Conservation (phyloP, 2,113 vertebrate species). For the Callithrix jacchus region DNA sequence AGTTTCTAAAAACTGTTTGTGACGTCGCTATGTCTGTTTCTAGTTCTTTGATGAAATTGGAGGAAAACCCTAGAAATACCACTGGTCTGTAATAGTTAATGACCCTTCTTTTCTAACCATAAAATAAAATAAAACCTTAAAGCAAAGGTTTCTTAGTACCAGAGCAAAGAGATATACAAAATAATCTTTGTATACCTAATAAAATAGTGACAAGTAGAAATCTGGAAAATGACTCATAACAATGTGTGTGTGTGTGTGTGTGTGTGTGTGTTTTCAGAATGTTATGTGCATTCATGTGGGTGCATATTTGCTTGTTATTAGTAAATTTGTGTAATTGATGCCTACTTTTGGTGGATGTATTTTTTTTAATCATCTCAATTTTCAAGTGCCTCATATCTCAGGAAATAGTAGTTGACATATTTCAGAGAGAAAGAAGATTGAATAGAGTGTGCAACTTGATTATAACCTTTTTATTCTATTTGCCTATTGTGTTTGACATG, state of each 20-base stretch:
- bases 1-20: not conserved
- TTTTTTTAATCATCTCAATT: not conserved
- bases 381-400: not conserved
- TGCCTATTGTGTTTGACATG: slow-evolving; percentile 1
- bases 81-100: not conserved
- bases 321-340: not conserved
- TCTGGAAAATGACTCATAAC: not conserved
- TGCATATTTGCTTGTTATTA: not conserved
- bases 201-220: not conserved
- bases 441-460: not conserved
- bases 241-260: not conserved
- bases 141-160: not conserved
- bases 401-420: not conserved
- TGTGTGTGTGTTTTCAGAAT: no score
- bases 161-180: not conserved
- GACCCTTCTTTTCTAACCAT: not conserved
- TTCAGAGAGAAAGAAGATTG: not conserved
- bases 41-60: not conserved
- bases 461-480: not conserved
- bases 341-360: not conserved
- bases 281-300: not conserved
- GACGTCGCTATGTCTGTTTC: not conserved
- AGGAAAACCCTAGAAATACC: not conserved
- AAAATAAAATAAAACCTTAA: not conserved
- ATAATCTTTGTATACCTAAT: not conserved